Base-by-base conservation (phyloP, 2,888 invertebrate species). In the Lasioglossum oenotherae region DNA sequence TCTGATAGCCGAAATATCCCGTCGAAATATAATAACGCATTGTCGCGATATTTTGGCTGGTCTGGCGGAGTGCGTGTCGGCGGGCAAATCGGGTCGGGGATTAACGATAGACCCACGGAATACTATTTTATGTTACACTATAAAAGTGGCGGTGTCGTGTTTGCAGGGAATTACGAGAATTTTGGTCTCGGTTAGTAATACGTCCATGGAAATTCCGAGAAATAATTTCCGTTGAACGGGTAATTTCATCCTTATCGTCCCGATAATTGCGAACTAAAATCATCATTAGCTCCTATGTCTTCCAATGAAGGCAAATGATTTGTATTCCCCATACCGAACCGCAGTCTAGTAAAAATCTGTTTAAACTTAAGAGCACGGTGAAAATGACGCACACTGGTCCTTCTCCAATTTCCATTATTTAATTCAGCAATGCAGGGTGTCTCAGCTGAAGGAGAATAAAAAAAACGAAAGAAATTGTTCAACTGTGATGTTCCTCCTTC, bases 11-110 rank as follows among this genome's bases (percentile, higher is more conserved):
- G 71, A 71, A 71, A 71, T 44, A 23, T 6, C 19, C 57, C 10
- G 69, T 2, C 41, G 71, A 41, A 71, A 71, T 71, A 71, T 41
- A 71, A 71, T 71, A 41, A 23, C 71, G 23, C 23, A 38, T 71
- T 41, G 38, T 71, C 71, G n/a, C n/a, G 71, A n/a, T 41, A 71
- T 71, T 41, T 41, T 12, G n/a, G 71, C 38, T 14, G 12, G 23
- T 0, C 38, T 6, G 31, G 10, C 23, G 19, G 31, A 16, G 19
- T 35, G 35, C 67, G 67, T 6, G 31, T 16, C 31, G 12, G 14
- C 60, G 14, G 12, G 14, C 60, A 5, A 60, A 14, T 27, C 27
- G 60, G 4, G 60, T 14, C 27, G 60, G n/a, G n/a, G 12, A 27
- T 64, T 31, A 64, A 64, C 57, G n/a, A 57, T 57, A 57, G 57